These are phyloP conservation scores for Campopleginae sp. DNA, from an alignment of 2,888 invertebrate species.

Conservation along the genomic window DNA sequence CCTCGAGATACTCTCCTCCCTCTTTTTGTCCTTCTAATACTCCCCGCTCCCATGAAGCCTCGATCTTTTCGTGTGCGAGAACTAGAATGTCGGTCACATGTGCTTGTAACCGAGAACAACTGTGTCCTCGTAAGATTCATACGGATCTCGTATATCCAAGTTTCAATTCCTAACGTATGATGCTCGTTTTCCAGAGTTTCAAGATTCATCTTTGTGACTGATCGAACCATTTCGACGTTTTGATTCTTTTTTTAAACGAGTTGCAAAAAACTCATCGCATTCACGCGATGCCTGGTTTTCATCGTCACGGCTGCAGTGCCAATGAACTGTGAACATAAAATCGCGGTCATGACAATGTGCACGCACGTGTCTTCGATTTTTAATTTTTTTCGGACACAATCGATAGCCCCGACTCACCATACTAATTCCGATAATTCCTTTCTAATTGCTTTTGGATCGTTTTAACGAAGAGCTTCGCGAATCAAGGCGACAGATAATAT, in stretches of 20 bases:
- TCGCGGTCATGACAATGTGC: not conserved
- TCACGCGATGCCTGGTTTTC: not conserved
- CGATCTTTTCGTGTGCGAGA: conserved; percentile 29
- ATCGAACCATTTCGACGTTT: not conserved
- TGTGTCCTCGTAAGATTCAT: conserved; percentile 24
- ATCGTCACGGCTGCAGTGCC: not conserved
- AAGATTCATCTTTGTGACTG: not conserved
- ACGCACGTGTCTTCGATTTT: too few relatives aligned
- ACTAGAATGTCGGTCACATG: conserved; percentile 60
- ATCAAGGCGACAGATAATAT: too few relatives aligned
- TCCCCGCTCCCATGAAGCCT: conserved; percentile 31
- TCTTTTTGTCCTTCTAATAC: not conserved
- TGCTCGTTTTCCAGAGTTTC: not conserved
- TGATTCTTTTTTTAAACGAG: not conserved
- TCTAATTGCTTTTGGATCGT: too few relatives aligned
- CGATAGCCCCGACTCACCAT: too few relatives aligned
- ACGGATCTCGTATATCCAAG: conserved; percentile 9
- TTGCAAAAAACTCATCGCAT: not conserved
- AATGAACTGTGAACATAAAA: not conserved
- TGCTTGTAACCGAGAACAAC: conserved; percentile 40
- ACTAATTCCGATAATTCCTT: too few relatives aligned
- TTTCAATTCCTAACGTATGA: not conserved
- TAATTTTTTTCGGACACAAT: too few relatives aligned
- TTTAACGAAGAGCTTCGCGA: too few relatives aligned
- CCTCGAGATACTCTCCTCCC: conserved; percentile 10